Evolutionary conservation across 2,797 vertebrate genomes (phyloP).

Genomic region (Buceros bicornis): DNA sequence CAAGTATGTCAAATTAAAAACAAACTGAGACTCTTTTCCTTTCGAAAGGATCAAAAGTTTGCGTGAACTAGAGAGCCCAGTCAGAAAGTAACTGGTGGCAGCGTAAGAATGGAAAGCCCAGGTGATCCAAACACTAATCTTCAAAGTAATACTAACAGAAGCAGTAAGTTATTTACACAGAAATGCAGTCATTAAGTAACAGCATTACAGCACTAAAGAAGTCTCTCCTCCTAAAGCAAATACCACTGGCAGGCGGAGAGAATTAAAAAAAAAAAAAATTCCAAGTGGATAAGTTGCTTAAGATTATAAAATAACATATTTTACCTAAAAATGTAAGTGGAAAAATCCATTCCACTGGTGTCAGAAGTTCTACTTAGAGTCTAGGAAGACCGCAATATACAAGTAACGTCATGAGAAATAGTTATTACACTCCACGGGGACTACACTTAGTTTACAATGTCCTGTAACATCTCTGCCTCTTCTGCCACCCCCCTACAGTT

Average conservation of each 20-base stretch:
- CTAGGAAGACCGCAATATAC: background rate
- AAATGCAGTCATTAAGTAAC: background rate
- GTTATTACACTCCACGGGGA: accelerated
- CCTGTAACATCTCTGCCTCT: background rate
- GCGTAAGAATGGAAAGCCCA: background rate
- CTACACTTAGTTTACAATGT: background rate
- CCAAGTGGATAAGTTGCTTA: background rate
- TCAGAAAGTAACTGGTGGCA: background rate
- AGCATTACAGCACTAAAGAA: background rate
- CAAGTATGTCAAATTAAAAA: background rate
- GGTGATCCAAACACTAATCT: background rate
- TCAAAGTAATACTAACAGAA: background rate
- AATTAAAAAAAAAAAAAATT: background rate
- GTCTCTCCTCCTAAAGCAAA: background rate
- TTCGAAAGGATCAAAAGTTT: background rate
- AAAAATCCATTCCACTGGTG: background rate
- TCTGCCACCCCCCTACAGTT: background rate
- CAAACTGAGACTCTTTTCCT: background rate
- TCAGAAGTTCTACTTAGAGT: background rate
- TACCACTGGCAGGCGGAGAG: accelerated
- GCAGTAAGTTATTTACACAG: accelerated
- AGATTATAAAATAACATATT: background rate
- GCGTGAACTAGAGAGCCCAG: background rate
- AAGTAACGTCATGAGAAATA: accelerated
- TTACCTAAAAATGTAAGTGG: background rate